Evolutionary conservation across 2,888 invertebrate species (phyloP).

Genomic region (Cerastis rubricosa): DNA sequence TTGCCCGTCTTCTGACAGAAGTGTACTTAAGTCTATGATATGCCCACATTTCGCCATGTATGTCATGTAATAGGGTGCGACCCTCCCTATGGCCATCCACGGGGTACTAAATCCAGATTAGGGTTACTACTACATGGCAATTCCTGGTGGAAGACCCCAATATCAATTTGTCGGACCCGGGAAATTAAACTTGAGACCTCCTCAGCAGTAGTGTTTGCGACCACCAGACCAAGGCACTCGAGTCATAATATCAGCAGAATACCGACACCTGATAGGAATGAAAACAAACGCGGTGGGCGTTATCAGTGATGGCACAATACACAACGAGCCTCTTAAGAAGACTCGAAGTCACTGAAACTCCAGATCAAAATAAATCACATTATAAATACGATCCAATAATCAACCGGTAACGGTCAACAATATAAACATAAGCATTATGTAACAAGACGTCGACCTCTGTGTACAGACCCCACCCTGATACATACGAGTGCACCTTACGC

Average conservation of each 20-base stretch:
- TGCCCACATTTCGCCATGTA: not conserved
- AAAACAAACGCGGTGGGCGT: not conserved
- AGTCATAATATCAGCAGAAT: not conserved
- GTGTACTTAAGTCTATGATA: too few species aligned
- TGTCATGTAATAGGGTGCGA: not conserved
- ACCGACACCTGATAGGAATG: not conserved
- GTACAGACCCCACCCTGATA: slow-evolving; percentile 21
- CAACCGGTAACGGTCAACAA: slow-evolving; percentile 11
- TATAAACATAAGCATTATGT: slow-evolving; percentile 13
- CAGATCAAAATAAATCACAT: not conserved
- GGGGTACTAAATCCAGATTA: not conserved
- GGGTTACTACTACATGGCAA: not conserved
- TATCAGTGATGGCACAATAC: not conserved
- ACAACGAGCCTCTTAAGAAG: not conserved
- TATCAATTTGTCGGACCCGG: not conserved
- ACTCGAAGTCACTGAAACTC: not conserved
- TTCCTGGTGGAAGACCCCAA: not conserved
- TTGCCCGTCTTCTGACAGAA: too few species aligned
- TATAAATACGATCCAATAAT: slow-evolving; percentile 11
- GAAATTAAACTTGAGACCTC: not conserved
- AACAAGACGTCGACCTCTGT: slow-evolving; percentile 18
- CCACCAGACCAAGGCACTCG: not conserved
- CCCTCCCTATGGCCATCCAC: not conserved
- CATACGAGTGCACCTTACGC: slow-evolving; percentile 14
- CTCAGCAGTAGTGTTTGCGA: not conserved